Conservation (phyloP, 2,113 vertebrate genomes). For the Platycercus adscitus region DNA sequence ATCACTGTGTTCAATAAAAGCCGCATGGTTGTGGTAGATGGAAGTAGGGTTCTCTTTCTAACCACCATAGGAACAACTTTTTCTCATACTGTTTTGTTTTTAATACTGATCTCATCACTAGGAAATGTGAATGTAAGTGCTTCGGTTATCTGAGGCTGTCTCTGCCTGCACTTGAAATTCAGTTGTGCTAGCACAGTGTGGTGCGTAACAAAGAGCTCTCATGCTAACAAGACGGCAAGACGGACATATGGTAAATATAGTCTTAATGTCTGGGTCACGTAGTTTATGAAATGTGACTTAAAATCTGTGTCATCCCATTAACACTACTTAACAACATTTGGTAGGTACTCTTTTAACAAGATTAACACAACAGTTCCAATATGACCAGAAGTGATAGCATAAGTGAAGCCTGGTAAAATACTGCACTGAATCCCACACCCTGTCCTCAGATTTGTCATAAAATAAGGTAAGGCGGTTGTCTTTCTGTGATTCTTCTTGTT, state of each 20-base stretch:
- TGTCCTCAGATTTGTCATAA: neutral
- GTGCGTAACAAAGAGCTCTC: neutral
- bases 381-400: rapidly evolving
- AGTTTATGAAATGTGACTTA: constrained; percentile 3
- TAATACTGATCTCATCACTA: neutral
- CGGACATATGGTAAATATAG: neutral
- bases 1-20: neutral
- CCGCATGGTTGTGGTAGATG: neutral
- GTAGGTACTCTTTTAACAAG: neutral
- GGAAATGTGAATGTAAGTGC: neutral
- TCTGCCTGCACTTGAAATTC: neutral
- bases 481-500: neutral
- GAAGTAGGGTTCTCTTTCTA: neutral
- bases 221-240: neutral
- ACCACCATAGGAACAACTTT: neutral
- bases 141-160: neutral
- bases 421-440: neutral
- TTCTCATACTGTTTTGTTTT: neutral
- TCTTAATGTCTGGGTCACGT: neutral
- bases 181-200: neutral
- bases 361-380: neutral
- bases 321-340: neutral
- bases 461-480: neutral
- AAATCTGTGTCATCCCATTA: neutral
- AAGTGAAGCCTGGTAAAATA: neutral